Percentiles rank a stretch among this genome's conserved stretches.
Evolutionary conservation across 1,140 invertebrate species (phyloP).

Genomic region (Pteromalus puparum): DNA sequence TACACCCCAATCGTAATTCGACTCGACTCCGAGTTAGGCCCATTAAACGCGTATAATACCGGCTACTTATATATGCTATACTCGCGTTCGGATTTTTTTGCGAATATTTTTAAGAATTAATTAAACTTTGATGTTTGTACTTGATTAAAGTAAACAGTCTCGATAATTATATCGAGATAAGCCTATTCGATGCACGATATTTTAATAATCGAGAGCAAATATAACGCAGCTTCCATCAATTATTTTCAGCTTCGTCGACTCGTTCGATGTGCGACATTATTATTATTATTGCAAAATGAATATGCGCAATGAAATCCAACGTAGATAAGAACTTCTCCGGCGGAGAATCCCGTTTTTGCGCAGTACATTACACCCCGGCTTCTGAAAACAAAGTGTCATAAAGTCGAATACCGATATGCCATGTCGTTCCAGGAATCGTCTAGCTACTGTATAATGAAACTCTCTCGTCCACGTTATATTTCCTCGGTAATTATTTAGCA

Average conservation of each 20-base stretch:
- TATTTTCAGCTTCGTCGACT: too few species aligned
- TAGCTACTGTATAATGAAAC: neutral
- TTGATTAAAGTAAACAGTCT: too few species aligned
- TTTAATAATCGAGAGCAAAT: too few species aligned
- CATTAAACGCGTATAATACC: neutral
- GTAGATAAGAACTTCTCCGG: neutral
- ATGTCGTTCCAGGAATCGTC: neutral
- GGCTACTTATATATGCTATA: neutral
- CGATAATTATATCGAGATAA: too few species aligned
- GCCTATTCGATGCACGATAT: too few species aligned
- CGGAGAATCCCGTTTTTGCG: neutral
- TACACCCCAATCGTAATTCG: neutral
- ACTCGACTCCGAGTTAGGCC: neutral
- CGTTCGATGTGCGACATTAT: too few species aligned
- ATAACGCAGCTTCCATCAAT: too few species aligned
- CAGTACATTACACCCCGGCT: neutral
- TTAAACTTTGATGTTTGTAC: too few species aligned
- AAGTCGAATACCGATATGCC: neutral
- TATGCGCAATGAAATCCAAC: neutral
- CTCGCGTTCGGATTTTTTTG: too few species aligned
- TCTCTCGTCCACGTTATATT: neutral
- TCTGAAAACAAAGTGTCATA: slow-evolving; percentile 9
- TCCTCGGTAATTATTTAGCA: slow-evolving; percentile 14
- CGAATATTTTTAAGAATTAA: too few species aligned
- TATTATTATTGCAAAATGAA: too few species aligned